Base-by-base conservation (phyloP, 2,113 vertebrate genomes). In the Seriola aureovittata region DNA sequence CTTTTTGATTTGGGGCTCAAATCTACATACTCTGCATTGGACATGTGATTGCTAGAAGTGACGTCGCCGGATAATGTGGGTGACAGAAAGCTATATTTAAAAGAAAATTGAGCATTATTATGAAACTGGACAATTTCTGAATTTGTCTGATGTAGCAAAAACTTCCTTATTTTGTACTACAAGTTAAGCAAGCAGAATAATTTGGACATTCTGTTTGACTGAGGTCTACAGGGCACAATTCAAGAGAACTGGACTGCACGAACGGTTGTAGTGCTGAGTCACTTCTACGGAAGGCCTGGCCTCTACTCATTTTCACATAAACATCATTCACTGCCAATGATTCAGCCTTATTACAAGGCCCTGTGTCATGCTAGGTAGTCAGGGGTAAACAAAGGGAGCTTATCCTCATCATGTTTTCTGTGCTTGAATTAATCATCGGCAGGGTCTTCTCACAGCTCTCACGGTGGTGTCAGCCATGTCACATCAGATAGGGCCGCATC, bases 401-500 rank as follows among this genome's bases (percentile, higher is more conserved):
- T 67, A 90, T 80, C 85, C 85, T 84, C 71, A 36, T 78, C 67
- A 4, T 80, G 78, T 82, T 82, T 77, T 71, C 81, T 55, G 78
- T 67, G 85, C 71, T 80, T 14, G 59, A 83, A 91, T 88, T 85
- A 90, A 90, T 91, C 86, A 88, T 72, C 59, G 57, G 75, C 69
- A 70, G 89, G 82, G 86, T 89, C 84, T 82, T 81, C 83, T 85
- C 71, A 2, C 86, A 87, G 81, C 82, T 93, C 82, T 88, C 79
- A 84, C 89, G 89, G 90, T 91, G 75, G 79, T 82, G 92, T 92
- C 91, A 85, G 81, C 71, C 52, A 1, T 25, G 88, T 89, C 92
- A 87, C 89, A 67, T 91, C 89, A 57, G 87, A 90, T 92, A 75
- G 84, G 71, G 69, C 65, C 11, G 11, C 17, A 46, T 85, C 72